Conservation (phyloP, 2,113 vertebrate genomes). For the Phylloscopus whistleri region DNA sequence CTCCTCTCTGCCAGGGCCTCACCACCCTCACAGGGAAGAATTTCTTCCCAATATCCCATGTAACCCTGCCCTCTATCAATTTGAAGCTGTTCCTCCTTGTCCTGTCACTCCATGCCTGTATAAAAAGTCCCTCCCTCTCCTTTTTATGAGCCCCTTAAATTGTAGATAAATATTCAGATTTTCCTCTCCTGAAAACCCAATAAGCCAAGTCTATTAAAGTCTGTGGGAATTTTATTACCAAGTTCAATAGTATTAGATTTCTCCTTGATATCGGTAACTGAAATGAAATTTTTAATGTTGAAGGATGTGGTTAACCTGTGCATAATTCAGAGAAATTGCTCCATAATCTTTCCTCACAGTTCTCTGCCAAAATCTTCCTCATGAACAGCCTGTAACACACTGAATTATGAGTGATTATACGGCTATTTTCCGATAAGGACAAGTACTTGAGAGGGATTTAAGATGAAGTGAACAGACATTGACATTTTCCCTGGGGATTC, state of each 20-base stretch:
- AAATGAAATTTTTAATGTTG: neutral
- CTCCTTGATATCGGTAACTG: neutral
- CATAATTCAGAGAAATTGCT: neutral
- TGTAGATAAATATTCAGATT: neutral
- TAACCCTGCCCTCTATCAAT: neutral
- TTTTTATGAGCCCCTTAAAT: neutral
- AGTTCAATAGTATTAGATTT: neutral
- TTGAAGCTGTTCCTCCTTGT: neutral
- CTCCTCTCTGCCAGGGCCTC: neutral
- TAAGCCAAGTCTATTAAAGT: neutral
- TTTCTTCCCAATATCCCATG: neutral
- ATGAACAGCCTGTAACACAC: neutral
- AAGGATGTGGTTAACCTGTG: neutral
- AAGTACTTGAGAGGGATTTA: conserved; percentile 16
- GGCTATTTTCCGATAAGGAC: neutral
- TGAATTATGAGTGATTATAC: neutral
- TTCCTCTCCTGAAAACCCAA: neutral
- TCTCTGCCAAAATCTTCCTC: neutral
- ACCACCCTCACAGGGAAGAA: neutral
- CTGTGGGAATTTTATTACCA: neutral
- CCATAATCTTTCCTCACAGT: neutral
- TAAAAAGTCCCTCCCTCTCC: neutral
- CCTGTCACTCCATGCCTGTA: neutral
- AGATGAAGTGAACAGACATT: neutral
- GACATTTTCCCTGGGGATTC: conserved; percentile 24